Evolutionary conservation across 2,888 invertebrate genomes (phyloP).

Genomic region (Yponomeuta evonymella): DNA sequence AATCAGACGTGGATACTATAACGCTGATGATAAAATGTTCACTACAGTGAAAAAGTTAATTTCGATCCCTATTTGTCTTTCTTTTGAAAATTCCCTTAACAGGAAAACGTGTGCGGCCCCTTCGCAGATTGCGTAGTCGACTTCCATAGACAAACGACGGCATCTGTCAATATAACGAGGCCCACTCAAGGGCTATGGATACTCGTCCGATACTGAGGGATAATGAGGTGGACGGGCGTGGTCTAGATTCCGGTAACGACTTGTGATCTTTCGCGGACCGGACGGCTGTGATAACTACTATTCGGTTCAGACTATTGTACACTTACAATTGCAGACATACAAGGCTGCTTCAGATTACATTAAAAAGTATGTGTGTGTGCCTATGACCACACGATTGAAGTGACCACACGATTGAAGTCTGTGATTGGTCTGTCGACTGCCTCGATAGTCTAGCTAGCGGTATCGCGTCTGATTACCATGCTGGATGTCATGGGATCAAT

Average conservation of each 20-base stretch:
- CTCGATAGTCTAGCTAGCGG: no score
- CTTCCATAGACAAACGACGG: constrained; percentile 3
- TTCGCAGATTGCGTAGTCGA: background rate
- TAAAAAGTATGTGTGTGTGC: no score
- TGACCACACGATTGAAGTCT: no score
- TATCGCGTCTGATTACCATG: no score
- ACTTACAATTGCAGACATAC: no score
- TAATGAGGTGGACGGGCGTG: constrained; percentile 4
- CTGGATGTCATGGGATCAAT: no score
- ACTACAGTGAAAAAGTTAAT: no score
- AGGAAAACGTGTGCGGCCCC: background rate
- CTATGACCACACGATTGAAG: no score
- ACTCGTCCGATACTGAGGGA: constrained; percentile 8
- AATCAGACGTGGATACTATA: no score
- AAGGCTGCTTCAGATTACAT: no score
- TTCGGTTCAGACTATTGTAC: background rate
- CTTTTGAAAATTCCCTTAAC: background rate
- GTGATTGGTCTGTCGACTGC: no score
- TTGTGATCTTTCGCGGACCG: background rate
- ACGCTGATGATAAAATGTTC: no score
- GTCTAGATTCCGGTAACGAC: constrained; percentile 10
- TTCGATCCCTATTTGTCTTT: background rate
- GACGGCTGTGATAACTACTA: background rate
- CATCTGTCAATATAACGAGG: constrained; percentile 12
- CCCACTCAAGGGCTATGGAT: constrained; percentile 11